Conservation (phyloP, 2,888 invertebrate genomes). For the Leistus spinibarbis region DNA sequence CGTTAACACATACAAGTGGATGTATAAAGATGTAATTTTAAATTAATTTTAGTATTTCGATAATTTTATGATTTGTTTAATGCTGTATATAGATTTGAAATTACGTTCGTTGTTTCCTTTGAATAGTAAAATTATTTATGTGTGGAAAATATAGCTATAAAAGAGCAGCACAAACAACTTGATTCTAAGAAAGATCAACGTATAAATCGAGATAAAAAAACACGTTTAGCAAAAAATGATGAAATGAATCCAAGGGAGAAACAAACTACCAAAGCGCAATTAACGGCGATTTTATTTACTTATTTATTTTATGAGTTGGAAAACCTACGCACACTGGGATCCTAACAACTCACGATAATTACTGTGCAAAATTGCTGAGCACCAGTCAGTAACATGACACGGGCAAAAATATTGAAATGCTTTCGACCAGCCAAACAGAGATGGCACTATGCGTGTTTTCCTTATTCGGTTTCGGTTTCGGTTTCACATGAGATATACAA, state of each 20-base stretch:
- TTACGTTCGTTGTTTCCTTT: neutral
- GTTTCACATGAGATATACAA: neutral
- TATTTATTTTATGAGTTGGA: slow-evolving; percentile 33
- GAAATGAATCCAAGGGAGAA: neutral
- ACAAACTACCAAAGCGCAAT: slow-evolving; percentile 26
- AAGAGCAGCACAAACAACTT: too few species aligned
- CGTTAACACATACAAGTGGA: too few species aligned
- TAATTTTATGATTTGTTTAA: neutral
- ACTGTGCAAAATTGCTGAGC: slow-evolving; percentile 38
- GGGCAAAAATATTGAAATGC: slow-evolving; percentile 26
- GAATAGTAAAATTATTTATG: neutral
- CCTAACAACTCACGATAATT: slow-evolving; percentile 32
- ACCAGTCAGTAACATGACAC: slow-evolving; percentile 32
- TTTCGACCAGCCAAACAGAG: neutral
- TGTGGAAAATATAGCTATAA: neutral
- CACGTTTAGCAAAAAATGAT: neutral
- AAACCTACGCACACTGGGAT: slow-evolving; percentile 28
- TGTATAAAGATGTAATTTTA: too few species aligned
- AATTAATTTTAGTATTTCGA: neutral
- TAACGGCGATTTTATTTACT: slow-evolving; percentile 33
- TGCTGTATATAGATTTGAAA: neutral
- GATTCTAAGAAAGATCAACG: neutral
- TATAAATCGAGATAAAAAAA: neutral
- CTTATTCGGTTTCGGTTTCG: slow-evolving; percentile 4
- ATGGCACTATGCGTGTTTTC: neutral